These are phyloP conservation scores for Cisticola juncidis DNA, from an alignment of 2,113 vertebrate species.

Conservation along the genomic window DNA sequence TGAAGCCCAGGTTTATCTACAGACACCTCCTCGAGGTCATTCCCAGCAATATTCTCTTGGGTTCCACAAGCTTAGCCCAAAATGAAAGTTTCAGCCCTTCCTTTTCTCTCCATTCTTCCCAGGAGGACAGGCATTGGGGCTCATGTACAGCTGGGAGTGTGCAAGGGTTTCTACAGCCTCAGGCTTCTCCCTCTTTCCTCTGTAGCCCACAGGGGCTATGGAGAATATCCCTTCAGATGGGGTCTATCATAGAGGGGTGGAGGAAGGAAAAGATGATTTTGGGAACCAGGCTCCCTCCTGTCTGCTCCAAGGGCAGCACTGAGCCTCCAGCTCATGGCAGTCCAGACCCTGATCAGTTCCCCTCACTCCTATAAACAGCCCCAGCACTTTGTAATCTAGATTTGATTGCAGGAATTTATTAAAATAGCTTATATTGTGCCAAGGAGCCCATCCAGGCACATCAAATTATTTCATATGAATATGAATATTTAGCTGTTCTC, in stretches of 20 bases:
- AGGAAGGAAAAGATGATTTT: not conserved
- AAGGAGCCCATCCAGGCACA: not conserved
- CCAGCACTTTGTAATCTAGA: fast-evolving
- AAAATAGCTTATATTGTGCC: not conserved
- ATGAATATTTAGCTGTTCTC: not conserved
- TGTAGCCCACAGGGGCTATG: fast-evolving
- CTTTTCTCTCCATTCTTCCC: not conserved
- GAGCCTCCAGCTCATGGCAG: not conserved
- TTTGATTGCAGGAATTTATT: not conserved
- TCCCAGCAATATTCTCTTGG: not conserved
- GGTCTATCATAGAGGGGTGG: fast-evolving
- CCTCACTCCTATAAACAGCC: not conserved
- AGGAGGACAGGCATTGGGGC: not conserved
- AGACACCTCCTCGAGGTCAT: not conserved
- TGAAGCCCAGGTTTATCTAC: not conserved
- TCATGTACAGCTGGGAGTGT: not conserved
- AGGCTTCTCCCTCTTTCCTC: not conserved
- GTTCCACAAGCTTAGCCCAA: not conserved
- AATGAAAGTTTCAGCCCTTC: not conserved
- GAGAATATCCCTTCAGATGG: fast-evolving
- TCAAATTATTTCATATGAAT: not conserved
- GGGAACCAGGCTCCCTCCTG: not conserved
- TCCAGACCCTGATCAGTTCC: not conserved
- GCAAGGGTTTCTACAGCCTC: not conserved
- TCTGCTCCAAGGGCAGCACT: not conserved